These are phyloP conservation scores for Oryzias woworae DNA, from an alignment of 2,113 vertebrate genomes.

Conservation along the genomic window DNA sequence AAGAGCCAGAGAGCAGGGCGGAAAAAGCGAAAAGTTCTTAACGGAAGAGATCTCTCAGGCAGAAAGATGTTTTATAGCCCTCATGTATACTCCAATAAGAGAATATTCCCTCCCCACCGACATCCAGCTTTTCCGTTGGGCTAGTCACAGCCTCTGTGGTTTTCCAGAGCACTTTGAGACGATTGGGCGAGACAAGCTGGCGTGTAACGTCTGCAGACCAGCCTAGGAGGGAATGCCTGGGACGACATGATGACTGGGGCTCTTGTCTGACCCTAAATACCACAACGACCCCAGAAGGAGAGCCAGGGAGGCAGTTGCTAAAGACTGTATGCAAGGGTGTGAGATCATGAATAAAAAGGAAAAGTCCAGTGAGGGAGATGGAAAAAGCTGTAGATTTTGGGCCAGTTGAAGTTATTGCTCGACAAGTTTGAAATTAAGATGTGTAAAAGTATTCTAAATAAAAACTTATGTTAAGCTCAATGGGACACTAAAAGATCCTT, in stretches of 20 bases:
- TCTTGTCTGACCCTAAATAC: slow-evolving; percentile 86
- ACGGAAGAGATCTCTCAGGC: slow-evolving; percentile 46
- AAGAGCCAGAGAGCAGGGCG: slow-evolving; percentile 64
- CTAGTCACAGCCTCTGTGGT: slow-evolving; percentile 76
- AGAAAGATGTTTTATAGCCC: slow-evolving; percentile 51
- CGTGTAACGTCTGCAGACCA: slow-evolving; percentile 55
- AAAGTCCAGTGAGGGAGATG: slow-evolving; percentile 15
- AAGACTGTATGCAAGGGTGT: slow-evolving; percentile 3
- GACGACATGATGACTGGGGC: slow-evolving; percentile 81
- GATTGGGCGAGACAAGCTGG: slow-evolving; percentile 73
- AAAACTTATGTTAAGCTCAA: no score
- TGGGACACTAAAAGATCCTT: no score
- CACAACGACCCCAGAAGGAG: slow-evolving; percentile 77
- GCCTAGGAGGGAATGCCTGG: slow-evolving; percentile 69
- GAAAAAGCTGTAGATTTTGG: slow-evolving; percentile 20
- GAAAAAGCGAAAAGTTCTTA: slow-evolving; percentile 60
- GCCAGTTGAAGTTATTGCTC: slow-evolving; percentile 25
- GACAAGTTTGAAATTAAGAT: slow-evolving; percentile 27
- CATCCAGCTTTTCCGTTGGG: slow-evolving; percentile 82
- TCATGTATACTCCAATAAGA: slow-evolving; percentile 20
- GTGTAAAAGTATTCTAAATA: slow-evolving; percentile 57
- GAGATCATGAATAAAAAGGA: background rate
- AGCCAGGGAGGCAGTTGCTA: slow-evolving; percentile 66
- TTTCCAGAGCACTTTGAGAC: slow-evolving; percentile 75
- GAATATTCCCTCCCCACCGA: slow-evolving; percentile 63